Evolutionary conservation across 2,888 invertebrate genomes (phyloP).

Genomic region (Eumacrocentrus americanus): DNA sequence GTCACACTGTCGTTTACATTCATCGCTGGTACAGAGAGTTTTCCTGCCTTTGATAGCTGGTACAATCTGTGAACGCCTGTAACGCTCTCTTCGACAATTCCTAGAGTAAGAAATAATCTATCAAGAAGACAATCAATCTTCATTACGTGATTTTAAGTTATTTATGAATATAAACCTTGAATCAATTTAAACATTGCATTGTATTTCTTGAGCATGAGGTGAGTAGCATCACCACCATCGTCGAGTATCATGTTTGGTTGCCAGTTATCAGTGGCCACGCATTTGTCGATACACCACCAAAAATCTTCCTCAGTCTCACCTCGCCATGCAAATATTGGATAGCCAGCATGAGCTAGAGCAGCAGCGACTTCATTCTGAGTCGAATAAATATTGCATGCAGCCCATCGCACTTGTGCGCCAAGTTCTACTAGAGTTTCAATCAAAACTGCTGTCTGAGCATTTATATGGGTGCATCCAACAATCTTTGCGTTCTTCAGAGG

Average conservation of each 20-base stretch:
- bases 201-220: slow-evolving; percentile 94
- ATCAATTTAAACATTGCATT: slow-evolving; percentile 91
- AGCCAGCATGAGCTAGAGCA: slow-evolving; percentile 88
- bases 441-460: slow-evolving; percentile 96
- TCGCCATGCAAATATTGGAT: slow-evolving; percentile 94
- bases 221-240: slow-evolving; percentile 96
- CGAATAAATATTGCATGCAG: slow-evolving; percentile 97
- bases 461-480: slow-evolving; percentile 97
- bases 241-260: slow-evolving; percentile 98
- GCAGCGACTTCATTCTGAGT: slow-evolving; percentile 99
- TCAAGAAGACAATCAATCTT: too few relatives aligned
- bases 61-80: slow-evolving; percentile 98
- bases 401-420: slow-evolving; percentile 93
- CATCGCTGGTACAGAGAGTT: slow-evolving; percentile 95
- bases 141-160: too few relatives aligned
- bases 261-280: slow-evolving; percentile 91
- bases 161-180: slow-evolving; percentile 76
- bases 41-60: slow-evolving; percentile 92
- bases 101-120: slow-evolving; percentile 61
- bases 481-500: slow-evolving; percentile 95
- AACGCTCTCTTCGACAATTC: slow-evolving; percentile 96
- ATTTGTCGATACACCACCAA: slow-evolving; percentile 99
- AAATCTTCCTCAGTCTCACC: slow-evolving; percentile 98
- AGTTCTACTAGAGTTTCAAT: slow-evolving; percentile 88
- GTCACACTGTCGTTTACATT: slow-evolving; percentile 98